Conservation (phyloP, 2,888 invertebrate species). For the Nephrotoma guestfalica region DNA sequence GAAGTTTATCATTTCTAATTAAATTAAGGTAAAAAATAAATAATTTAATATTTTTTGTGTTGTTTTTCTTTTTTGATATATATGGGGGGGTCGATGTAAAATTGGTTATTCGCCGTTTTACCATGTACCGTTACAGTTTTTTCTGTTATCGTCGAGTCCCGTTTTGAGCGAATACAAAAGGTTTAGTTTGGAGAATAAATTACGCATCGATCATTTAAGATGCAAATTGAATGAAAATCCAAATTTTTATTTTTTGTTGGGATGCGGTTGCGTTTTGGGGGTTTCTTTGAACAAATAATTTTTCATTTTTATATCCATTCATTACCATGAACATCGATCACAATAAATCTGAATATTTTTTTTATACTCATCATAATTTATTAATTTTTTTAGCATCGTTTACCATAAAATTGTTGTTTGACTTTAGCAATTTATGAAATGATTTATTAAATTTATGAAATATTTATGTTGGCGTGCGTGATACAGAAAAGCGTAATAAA, state of each 20-base stretch:
- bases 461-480: neutral
- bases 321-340: neutral
- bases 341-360: neutral
- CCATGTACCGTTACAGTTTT: neutral
- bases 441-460: neutral
- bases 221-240: neutral
- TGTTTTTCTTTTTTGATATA: neutral
- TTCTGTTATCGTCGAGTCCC: neutral
- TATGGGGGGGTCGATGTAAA: neutral
- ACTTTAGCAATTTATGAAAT: neutral
- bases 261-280: neutral
- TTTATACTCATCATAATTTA: neutral
- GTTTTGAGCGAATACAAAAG: neutral
- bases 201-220: neutral
- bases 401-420: neutral
- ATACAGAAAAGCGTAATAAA: too few relatives aligned
- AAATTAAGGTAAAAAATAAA: neutral
- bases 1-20: neutral
- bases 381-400: neutral
- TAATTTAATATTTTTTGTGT: neutral
- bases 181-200: neutral
- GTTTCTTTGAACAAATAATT: neutral
- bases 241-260: neutral
- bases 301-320: neutral
- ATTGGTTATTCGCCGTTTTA: neutral